Base-by-base conservation (phyloP, 2,113 vertebrate species). In the Podarcis muralis region DNA sequence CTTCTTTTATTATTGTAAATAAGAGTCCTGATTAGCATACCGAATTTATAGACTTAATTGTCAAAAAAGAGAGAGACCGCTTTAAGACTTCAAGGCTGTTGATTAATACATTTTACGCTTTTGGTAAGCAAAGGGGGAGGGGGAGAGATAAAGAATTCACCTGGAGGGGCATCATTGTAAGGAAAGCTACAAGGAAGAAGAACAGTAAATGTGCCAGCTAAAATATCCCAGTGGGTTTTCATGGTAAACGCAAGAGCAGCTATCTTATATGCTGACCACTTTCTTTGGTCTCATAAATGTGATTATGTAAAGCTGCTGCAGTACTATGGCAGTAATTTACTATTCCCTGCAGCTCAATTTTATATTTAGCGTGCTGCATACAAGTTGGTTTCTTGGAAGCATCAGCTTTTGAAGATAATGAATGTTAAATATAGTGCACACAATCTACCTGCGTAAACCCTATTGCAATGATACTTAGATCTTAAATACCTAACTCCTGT, bases 231-330 rank as follows among this genome's bases (percentile, higher is more conserved):
- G 20, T 90, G 78, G 87, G 89, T 88, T 88, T 89, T 84, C 75
- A 69, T 57, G 76, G 79, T 74, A 87, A 94, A 77, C 81, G 37
- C 8, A 40, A 90, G 43, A 81, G 81, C 84, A 37, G 59, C 62
- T 76, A 35, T 86, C 72, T 7, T 86, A 40, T 12, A 59, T 81
- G 48, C 27, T 91, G 75, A 78, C 59, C n/a, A 15, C 68, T 93
- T 91, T 78, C 23, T 68, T 89, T 87, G 43, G 83, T 35, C 89
- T 57, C 65, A 32, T 86, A 90, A 93, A 87, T 93, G 3, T 79
- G 75, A 86, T 93, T 85, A 89, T 43, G 25, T 48, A 87, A 90
- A 93, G 83, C 22, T 43, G 1, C 81, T 83, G 16, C 7, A 87
- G 66, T 84, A 48, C 37, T n/a, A 87, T 90, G 82, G 23, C 30